Base-by-base conservation (phyloP, 2,113 vertebrate species). In the Anser cygnoides region DNA sequence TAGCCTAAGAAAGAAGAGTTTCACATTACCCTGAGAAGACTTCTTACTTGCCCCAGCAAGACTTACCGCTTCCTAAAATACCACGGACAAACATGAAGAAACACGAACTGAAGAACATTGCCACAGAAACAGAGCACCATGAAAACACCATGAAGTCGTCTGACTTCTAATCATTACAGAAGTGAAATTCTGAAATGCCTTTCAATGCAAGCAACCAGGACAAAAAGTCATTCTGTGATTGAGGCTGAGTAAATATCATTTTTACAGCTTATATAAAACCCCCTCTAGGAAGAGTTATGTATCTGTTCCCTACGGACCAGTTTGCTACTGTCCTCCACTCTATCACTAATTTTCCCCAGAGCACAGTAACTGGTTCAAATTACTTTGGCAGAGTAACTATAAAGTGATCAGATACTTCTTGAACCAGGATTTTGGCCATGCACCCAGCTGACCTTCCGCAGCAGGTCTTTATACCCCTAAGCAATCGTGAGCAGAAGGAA, bases 211-310 rank as follows among this genome's bases (percentile, higher is more conserved):
- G 8, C 50, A n/a, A 55, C 59, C 17, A 6, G 61, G n/a, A 78
- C 49, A 71, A 94, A 80, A 86, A 62, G 31, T 19, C 0, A 2
- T 65, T 80, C 55, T 43, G 31, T 58, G 41, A 74, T 8, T 20
- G 25, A 57, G 31, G 17, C 50, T 29, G 61, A 67, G 55, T 74
- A 22, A 88, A 28, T 20, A 55, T 67, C 21, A 49, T 41, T 90
- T 70, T 55, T 62, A 62, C 4, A 86, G 68, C 14, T 88, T 66
- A 61, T 23, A 35, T 15, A 77, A 92, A 75, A 52, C 25, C 39
- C 75, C 23, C 39, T 37, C 11, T 11, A 84, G 16, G 10, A 75
- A 57, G 20, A 59, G 25, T 33, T 8, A 59, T 0, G 0, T 15
- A 84, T 20, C 68, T 68, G 52, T 70, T 89, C 39, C 63, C 33